These are phyloP conservation scores for Thamnophis sirtalis DNA, from an alignment of 2,113 vertebrate genomes.

Conservation along the genomic window DNA sequence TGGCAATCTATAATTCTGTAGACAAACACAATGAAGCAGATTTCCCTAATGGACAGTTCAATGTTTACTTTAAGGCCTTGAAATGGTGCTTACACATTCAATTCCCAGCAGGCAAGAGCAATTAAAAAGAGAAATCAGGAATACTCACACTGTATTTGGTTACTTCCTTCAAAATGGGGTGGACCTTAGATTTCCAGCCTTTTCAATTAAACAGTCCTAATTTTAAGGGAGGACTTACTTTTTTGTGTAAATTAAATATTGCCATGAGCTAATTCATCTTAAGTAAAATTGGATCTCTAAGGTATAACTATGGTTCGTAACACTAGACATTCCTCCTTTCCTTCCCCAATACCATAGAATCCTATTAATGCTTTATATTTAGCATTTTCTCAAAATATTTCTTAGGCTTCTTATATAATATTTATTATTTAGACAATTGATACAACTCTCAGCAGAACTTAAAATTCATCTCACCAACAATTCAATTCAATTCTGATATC, in stretches of 20 bases:
- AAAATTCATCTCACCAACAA: not conserved
- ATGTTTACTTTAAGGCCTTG: not conserved
- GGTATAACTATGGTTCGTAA: too few species aligned
- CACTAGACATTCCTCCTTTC: not conserved
- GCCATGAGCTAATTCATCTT: not conserved
- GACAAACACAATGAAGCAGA: not conserved
- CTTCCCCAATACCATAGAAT: not conserved
- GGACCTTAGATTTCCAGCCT: not conserved
- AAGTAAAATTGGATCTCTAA: not conserved
- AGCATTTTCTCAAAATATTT: not conserved
- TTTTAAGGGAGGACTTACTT: not conserved
- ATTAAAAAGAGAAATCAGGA: not conserved
- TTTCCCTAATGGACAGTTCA: not conserved
- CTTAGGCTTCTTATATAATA: not conserved
- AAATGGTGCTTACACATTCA: not conserved
- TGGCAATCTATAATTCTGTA: not conserved
- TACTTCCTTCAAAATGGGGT: not conserved
- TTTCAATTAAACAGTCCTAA: not conserved
- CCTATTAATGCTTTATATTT: not conserved
- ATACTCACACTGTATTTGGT: not conserved
- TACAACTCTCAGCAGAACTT: not conserved
- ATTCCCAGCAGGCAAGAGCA: not conserved
- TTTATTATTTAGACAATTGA: not conserved
- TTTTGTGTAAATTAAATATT: not conserved
- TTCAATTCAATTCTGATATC: not conserved